phyloP scores from a whole-genome alignment of 2,113 vertebrate species.

The Mystacornis crossleyi region DNA sequence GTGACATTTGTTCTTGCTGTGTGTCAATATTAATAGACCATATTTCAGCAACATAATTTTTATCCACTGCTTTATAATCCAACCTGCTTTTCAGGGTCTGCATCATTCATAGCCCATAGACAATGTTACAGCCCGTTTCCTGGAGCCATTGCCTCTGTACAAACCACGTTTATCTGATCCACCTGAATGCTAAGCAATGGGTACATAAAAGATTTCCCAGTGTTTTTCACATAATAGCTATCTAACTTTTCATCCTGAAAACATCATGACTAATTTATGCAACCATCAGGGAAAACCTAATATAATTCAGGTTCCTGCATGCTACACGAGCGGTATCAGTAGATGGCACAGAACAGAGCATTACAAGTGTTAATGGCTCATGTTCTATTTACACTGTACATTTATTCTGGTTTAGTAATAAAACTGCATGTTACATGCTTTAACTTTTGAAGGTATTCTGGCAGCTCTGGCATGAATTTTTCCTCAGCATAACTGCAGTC shows the following conservation, averaged over 20 bases:
- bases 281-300: conserved; percentile 48
- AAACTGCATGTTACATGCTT: conserved; percentile 13
- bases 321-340: not conserved
- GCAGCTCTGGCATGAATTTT: not conserved
- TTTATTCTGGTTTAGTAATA: conserved; percentile 34
- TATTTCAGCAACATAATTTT: conserved; percentile 55
- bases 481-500: not conserved
- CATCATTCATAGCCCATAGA: not conserved
- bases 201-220: conserved; percentile 12
- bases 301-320: conserved; percentile 51
- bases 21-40: conserved; percentile 45
- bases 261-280: conserved; percentile 59
- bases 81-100: conserved; percentile 5
- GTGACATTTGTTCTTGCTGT: conserved; percentile 28
- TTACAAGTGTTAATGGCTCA: conserved; percentile 40
- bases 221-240: conserved; percentile 35
- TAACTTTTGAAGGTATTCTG: conserved; percentile 1
- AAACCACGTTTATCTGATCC: not conserved
- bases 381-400: conserved; percentile 42
- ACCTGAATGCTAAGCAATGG: conserved; percentile 42
- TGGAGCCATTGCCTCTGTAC: conserved; percentile 4
- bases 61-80: conserved; percentile 47
- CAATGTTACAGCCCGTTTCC: not conserved
- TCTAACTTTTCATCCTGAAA: conserved; percentile 44
- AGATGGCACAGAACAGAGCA: not conserved